Conservation (phyloP, 2,797 vertebrate genomes). For the Cyprinodon diabolis region DNA sequence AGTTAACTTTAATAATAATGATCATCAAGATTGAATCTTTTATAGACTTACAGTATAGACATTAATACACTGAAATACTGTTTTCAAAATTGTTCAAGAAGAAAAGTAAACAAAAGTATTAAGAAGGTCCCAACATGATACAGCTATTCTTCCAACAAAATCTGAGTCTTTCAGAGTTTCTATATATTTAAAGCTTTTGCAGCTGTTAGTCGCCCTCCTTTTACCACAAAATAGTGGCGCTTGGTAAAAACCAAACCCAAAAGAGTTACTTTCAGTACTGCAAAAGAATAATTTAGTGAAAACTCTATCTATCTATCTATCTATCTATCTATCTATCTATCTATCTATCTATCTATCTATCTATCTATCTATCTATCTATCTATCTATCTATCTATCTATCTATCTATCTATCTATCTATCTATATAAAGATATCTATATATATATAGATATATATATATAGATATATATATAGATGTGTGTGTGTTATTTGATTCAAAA, state of each 20-base stretch:
- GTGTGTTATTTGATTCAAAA: background rate
- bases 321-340: no score
- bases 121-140: background rate
- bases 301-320: background rate
- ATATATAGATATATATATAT: no score
- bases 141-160: background rate
- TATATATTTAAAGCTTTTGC: slow-evolving; percentile 24
- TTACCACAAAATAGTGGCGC: background rate
- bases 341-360: no score
- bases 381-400: no score
- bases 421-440: no score
- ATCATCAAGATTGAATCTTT: slow-evolving; percentile 10
- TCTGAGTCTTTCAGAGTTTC: slow-evolving; percentile 2
- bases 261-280: background rate
- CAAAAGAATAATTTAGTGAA: background rate
- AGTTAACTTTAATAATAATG: slow-evolving; percentile 5
- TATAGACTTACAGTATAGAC: background rate
- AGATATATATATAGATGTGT: no score
- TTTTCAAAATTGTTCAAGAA: background rate
- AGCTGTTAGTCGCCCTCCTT: slow-evolving; percentile 39
- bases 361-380: no score
- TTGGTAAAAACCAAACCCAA: background rate
- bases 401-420: no score
- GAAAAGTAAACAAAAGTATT: background rate
- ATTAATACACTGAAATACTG: background rate